Evolutionary conservation across 1,140 invertebrate genomes (phyloP).

Genomic region (Dendroctonus ponderosae): DNA sequence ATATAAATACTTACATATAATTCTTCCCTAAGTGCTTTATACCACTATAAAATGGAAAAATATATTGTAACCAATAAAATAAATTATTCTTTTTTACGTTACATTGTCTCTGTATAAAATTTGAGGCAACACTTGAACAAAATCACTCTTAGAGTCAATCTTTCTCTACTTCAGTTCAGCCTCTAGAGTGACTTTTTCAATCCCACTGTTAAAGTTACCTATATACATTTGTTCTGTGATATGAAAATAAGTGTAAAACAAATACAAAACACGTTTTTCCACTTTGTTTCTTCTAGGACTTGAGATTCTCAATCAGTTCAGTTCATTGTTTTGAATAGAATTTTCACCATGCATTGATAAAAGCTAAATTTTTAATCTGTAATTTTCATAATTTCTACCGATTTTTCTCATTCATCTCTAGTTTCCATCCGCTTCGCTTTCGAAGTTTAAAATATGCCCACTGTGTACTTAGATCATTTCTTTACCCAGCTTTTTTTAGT

Average conservation of each 20-base stretch:
- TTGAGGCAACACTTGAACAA: background rate
- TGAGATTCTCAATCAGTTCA: too few species aligned
- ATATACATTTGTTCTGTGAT: constrained; percentile 34
- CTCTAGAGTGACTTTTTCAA: constrained; percentile 17
- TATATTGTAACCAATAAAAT: constrained; percentile 30
- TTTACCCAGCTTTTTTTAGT: too few species aligned
- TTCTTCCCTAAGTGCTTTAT: constrained; percentile 53
- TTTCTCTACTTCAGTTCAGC: background rate
- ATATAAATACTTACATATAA: constrained; percentile 46
- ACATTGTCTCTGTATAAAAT: background rate
- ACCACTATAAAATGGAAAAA: constrained; percentile 44
- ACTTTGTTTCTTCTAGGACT: too few species aligned
- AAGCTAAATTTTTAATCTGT: too few species aligned
- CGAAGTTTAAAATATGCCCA: too few species aligned
- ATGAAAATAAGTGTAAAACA: constrained; percentile 26
- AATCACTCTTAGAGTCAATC: background rate
- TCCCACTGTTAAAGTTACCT: constrained; percentile 21
- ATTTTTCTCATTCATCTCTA: too few species aligned
- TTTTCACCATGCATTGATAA: too few species aligned
- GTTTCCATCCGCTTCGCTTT: too few species aligned
- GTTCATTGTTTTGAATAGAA: too few species aligned
- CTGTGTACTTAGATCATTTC: too few species aligned
- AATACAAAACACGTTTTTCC: constrained; percentile 1
- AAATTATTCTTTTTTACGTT: background rate
- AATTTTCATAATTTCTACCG: too few species aligned